Conservation (phyloP, 2,113 vertebrate species). For the Sigmodon hispidus region DNA sequence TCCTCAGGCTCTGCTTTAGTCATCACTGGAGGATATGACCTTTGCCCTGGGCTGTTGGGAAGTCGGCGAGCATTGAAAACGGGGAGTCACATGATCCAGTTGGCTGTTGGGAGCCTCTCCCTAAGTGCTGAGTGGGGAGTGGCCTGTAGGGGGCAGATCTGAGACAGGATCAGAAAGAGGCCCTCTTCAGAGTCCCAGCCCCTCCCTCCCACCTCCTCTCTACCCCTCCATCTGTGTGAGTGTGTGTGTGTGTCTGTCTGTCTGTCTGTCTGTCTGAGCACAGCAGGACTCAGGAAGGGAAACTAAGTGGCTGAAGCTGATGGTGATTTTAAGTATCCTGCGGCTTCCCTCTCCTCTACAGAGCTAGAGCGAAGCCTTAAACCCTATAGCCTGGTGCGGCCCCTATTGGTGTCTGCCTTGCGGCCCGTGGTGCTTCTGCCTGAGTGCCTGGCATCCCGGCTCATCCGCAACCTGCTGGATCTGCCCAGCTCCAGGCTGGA, state of each 20-base stretch:
- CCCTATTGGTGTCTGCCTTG: conserved; percentile 84
- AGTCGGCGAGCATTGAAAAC: background rate
- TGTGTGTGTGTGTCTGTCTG: too few relatives aligned
- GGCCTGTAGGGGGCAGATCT: conserved; percentile 51
- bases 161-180: background rate
- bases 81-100: background rate
- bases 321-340: background rate
- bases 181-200: rapidly evolving
- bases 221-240: too few relatives aligned
- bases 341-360: conserved; percentile 52
- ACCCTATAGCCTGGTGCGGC: conserved; percentile 93
- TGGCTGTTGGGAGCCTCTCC: background rate
- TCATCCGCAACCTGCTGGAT: conserved; percentile 94
- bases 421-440: conserved; percentile 94
- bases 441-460: conserved; percentile 88
- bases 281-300: background rate
- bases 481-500: conserved; percentile 91
- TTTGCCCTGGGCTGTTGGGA: background rate
- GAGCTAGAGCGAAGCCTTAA: conserved; percentile 87
- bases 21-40: background rate
- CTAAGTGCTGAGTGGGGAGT: background rate
- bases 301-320: background rate
- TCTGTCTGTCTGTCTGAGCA: background rate
- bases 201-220: too few relatives aligned
- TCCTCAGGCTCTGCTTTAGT: background rate